Base-by-base conservation (phyloP, 2,797 vertebrate species). In the Enteromius paludinosus region DNA sequence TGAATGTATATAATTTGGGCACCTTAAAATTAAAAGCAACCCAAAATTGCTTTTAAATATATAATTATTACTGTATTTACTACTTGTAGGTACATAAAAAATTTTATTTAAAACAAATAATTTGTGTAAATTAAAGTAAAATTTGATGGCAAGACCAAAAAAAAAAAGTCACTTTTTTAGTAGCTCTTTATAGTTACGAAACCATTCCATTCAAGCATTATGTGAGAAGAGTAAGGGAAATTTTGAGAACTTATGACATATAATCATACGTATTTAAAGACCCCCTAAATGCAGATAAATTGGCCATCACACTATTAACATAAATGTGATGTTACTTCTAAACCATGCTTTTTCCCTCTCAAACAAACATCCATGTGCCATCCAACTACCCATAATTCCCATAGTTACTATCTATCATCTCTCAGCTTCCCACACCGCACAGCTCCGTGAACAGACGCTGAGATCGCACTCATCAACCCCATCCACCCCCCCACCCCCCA, bases 131-230 rank as follows among this genome's bases (percentile, higher is more conserved):
- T 33, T 52, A n/a, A 17, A 49, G 18, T 43, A 64, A 14, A 38
- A 71, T 64, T 62, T 69, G 80, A 85, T 81, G 85, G 83, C 77
- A 86, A 87, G 85, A 87, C 3, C 30, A 54, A 66, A 49, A n/a
- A 74, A 56, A 52, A 9, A 1, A 3, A 54, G n/a, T 59, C 56
- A 15, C 2, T 12, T 25, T 61, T 25, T 25, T 59, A 25, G 56
- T 15, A 28, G 23, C 56, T 14, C 23, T 25, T 61, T 25, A 62
- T 28, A 54, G 90, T 86, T 83, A 82, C 87, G 84, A 92, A 91
- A 91, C 87, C 25, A 35, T 33, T 38, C 71, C 86, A 76, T 87
- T 88, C 70, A 88, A 87, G 76, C 23, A 87, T 86, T 83, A 0
- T 78, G 23, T 73, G 9, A 86, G 79, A 83, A 83, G 88, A 85